A percentile compares a stretch with the other conserved stretches of the same genome.
Evolutionary conservation across 2,113 vertebrate genomes (phyloP).

Genomic region (Azemiops feae): DNA sequence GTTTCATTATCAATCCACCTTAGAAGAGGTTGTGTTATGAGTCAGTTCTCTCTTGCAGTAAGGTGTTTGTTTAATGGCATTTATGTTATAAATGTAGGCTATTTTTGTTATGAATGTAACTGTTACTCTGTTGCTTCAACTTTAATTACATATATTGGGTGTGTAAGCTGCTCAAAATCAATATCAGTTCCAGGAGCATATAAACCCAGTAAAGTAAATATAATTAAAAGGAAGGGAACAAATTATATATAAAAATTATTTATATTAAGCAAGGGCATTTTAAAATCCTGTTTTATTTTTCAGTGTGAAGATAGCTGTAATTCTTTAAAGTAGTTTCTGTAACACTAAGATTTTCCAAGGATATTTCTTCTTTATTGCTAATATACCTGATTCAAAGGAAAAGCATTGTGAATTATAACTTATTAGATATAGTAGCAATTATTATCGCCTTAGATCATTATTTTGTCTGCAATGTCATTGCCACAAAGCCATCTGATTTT

Average conservation of each 20-base stretch:
- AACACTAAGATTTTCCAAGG: background rate
- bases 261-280: background rate
- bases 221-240: background rate
- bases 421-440: background rate
- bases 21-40: background rate
- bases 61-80: background rate
- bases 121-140: background rate
- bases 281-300: background rate
- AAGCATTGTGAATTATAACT: background rate
- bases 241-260: background rate
- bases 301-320: background rate
- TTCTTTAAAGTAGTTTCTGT: background rate
- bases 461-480: background rate
- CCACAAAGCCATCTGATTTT: background rate
- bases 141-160: background rate
- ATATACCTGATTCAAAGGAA: background rate
- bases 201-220: background rate
- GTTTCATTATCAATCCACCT: background rate
- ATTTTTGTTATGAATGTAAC: background rate
- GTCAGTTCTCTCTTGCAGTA: background rate
- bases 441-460: background rate
- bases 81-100: background rate
- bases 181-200: background rate
- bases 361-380: background rate
- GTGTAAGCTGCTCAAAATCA: background rate